Evolutionary conservation across 1,140 invertebrate species (phyloP).

Genomic region (Drosophila tani): DNA sequence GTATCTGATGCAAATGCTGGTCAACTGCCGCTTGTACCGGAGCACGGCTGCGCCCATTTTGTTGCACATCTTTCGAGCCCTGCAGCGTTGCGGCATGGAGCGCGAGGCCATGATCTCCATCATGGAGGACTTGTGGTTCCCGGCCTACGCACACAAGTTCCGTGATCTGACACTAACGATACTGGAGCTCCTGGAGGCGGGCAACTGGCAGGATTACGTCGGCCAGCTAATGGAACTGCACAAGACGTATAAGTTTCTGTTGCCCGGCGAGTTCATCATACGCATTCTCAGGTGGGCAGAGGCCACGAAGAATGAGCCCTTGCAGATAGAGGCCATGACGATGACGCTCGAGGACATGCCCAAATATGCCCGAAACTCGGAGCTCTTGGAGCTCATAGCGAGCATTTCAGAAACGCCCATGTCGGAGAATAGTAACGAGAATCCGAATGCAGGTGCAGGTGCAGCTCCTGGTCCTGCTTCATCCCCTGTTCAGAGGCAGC

Average conservation of each 20-base stretch:
- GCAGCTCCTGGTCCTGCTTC: background rate
- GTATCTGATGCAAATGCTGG: slow-evolving; percentile 44
- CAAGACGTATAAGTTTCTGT: background rate
- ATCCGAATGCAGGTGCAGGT: no score
- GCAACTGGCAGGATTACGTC: slow-evolving; percentile 54
- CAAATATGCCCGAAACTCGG: background rate
- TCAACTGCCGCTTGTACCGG: slow-evolving; percentile 43
- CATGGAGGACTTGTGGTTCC: slow-evolving; percentile 56
- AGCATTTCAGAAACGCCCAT: no score
- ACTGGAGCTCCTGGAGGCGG: slow-evolving; percentile 16
- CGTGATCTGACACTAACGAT: background rate
- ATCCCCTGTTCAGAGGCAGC: background rate
- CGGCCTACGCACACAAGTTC: slow-evolving; percentile 4
- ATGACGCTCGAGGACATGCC: background rate
- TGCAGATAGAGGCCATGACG: background rate
- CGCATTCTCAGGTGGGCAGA: slow-evolving; percentile 6
- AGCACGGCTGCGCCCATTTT: background rate
- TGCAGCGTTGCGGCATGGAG: slow-evolving; percentile 14
- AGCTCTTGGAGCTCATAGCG: background rate
- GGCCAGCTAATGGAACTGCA: slow-evolving; percentile 18
- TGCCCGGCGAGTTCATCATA: slow-evolving; percentile 32
- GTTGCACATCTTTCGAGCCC: slow-evolving; percentile 14
- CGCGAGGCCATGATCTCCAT: slow-evolving; percentile 8
- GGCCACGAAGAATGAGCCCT: background rate
- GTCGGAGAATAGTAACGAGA: no score